phyloP scores from a whole-genome alignment of 2,113 vertebrate species.

The Conger conger region DNA sequence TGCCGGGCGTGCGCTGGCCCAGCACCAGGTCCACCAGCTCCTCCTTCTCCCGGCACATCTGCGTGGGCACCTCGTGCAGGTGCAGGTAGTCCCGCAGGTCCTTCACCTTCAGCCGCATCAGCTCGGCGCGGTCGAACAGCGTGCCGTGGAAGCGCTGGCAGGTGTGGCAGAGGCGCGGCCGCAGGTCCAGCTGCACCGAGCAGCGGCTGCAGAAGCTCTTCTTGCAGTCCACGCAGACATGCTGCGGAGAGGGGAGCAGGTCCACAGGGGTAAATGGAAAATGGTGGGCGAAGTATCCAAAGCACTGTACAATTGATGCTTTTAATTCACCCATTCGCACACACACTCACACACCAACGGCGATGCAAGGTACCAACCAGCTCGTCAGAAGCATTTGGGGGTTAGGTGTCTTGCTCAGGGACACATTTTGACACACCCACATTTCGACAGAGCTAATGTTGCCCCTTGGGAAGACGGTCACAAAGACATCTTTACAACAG shows the following conservation, averaged over 20 bases:
- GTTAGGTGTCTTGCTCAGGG: too few species aligned
- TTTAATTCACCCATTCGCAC: too few species aligned
- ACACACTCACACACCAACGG: too few species aligned
- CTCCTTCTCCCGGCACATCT: conserved; percentile 83
- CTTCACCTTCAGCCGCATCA: conserved; percentile 88
- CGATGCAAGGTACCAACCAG: too few species aligned
- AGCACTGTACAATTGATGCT: too few species aligned
- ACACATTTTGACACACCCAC: too few species aligned
- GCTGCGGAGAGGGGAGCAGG: conserved; percentile 56
- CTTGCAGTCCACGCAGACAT: conserved; percentile 81
- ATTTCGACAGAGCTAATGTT: too few species aligned
- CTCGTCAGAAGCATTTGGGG: too few species aligned
- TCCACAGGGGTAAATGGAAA: too few species aligned
- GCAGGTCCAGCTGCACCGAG: conserved; percentile 59
- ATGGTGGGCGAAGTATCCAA: too few species aligned
- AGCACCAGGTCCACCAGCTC: conserved; percentile 84
- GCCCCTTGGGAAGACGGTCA: too few species aligned
- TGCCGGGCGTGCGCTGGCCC: conserved; percentile 63
- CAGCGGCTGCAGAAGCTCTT: conserved; percentile 77
- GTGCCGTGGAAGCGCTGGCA: conserved; percentile 79
- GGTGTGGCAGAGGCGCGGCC: conserved; percentile 76
- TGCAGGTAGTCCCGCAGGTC: conserved; percentile 83
- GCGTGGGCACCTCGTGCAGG: conserved; percentile 78
- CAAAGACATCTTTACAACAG: too few species aligned
- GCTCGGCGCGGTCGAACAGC: conserved; percentile 74